Conservation (phyloP, 2,888 invertebrate genomes). For the Pristionchus entomophagus region DNA sequence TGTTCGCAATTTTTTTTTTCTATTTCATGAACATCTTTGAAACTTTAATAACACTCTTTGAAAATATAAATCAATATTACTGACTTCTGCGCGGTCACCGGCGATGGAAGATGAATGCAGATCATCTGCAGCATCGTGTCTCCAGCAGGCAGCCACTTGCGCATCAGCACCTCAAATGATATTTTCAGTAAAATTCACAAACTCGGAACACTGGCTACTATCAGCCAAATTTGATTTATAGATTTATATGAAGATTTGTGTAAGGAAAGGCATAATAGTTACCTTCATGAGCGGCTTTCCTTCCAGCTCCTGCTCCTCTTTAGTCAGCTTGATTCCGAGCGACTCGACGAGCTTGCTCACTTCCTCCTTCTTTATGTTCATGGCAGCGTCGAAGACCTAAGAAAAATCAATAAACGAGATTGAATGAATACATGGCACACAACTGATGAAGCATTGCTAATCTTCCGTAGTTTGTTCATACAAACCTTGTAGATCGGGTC, state of each 20-base stretch:
- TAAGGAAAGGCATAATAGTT: not conserved
- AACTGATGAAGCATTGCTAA: no score
- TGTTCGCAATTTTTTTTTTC: no score
- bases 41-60: no score
- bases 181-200: constrained; percentile 19
- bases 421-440: no score
- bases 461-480: no score
- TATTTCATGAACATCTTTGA: no score
- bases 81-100: constrained; percentile 54
- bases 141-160: constrained; percentile 61
- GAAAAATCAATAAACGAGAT: constrained; percentile 46
- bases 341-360: constrained; percentile 37
- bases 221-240: not conserved
- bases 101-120: constrained; percentile 59
- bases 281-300: constrained; percentile 22
- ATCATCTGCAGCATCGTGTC: constrained; percentile 63
- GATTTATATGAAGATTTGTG: not conserved
- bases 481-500: constrained; percentile 77
- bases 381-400: not conserved
- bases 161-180: constrained; percentile 55
- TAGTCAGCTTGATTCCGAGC: constrained; percentile 48
- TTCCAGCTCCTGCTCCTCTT: constrained; percentile 49
- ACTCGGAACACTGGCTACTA: no score
- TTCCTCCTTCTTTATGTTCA: constrained; percentile 47
- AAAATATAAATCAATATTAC: no score